Base-by-base conservation (phyloP, 2,888 invertebrate species). In the Notodonta dromedarius region DNA sequence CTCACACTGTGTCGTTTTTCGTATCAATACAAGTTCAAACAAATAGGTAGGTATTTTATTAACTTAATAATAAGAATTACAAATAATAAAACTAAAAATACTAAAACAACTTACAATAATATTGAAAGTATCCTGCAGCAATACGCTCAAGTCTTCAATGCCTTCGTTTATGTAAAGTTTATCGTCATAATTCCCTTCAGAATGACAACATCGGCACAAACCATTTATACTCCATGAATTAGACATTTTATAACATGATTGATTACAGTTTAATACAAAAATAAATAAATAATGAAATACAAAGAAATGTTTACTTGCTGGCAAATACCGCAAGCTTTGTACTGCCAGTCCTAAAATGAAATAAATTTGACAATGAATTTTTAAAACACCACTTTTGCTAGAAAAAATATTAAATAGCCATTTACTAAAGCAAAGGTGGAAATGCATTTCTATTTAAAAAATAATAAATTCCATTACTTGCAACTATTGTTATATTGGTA, bases 191-290 rank as follows among this genome's bases (percentile, higher is more conserved):
- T 73, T 72, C n/a, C 84, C 83, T 56, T 84, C 80, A 11, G 79
- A 63, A 52, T 88, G 87, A 67, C 90, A 90, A 68, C 89, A 90
- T 12, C 90, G 88, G 56, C 90, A 90, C 46, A 87, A 74, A 16
- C 75, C 78, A 50, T 70, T 80, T n/a, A 78, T 73, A 66, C 76
- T 83, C 67, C 76, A 80, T 56, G 71, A 58, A 62, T 76, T 79
- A 54, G 79, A 66, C 82, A 82, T 85, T 61, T 62, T 48, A n/a
- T 40, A 3, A 13, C 13, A 16, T 55, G 11, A 61, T 60, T 60
- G 40, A 8, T 24, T 8, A 14, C 46, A 53, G 13, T 35, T 53
- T 53, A 24, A 51, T 24, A 51, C n/a, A 32, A 51, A 24, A 51
- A 24, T 11, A 51, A 51, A 35, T 39, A 53, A 53, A 53, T 5